Percentiles rank a stretch among this genome's conserved stretches.
phyloP scores from a whole-genome alignment of 2,888 invertebrate genomes.

The Acanthosepion pharaonis region DNA sequence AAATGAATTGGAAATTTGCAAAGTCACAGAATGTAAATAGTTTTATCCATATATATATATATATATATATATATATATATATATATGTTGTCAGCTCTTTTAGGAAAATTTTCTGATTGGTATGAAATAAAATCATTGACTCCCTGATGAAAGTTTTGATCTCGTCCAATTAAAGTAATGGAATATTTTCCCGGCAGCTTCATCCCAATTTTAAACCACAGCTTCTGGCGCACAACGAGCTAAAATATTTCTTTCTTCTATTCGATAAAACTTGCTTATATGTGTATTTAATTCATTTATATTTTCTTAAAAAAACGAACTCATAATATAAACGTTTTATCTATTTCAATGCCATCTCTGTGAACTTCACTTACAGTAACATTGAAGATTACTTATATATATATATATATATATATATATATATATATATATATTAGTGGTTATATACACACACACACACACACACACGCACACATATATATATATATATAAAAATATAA shows the following conservation, averaged over 20 bases:
- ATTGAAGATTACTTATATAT: no score
- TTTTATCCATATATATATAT: no score
- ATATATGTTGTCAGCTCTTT: no score
- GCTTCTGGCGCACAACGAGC: background rate
- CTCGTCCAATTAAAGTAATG: background rate
- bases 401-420: no score
- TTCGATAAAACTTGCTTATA: background rate
- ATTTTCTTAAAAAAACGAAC: background rate
- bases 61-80: no score
- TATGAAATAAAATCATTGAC: background rate
- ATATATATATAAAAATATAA: no score
- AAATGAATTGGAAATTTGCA: background rate
- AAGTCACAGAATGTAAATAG: background rate
- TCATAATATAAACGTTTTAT: background rate
- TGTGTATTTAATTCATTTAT: background rate
- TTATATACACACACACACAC: no score
- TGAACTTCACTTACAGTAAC: no score
- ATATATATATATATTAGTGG: no score
- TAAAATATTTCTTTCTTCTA: background rate
- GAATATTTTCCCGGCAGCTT: background rate
- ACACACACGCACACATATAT: no score
- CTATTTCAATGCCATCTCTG: background rate
- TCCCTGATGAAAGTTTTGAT: background rate
- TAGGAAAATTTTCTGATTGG: background rate
- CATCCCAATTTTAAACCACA: background rate